These are phyloP conservation scores for Clostera curtula DNA, from an alignment of 2,888 invertebrate species.

Conservation along the genomic window DNA sequence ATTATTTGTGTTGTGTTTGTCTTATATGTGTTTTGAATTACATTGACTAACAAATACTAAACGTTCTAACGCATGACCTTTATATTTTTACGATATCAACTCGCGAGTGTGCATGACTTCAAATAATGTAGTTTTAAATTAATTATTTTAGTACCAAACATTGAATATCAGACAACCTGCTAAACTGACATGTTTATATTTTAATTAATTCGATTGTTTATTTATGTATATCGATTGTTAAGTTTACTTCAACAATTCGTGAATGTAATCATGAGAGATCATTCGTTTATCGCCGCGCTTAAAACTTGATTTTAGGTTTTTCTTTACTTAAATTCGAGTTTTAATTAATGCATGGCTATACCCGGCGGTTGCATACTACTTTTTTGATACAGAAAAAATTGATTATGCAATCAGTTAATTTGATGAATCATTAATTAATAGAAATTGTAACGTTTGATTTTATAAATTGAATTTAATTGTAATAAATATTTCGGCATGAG, in stretches of 20 bases:
- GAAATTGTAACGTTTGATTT: constrained; percentile 35
- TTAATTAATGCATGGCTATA: constrained; percentile 68
- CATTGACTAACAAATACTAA: constrained; percentile 72
- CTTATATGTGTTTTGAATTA: constrained; percentile 49
- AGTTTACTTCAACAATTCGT: constrained; percentile 68
- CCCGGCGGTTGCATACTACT: constrained; percentile 66
- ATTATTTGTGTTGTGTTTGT: constrained; percentile 21
- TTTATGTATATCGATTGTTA: constrained; percentile 37
- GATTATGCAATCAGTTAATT: constrained; percentile 66
- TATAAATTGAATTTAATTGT: constrained; percentile 39
- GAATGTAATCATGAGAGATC: constrained; percentile 33
- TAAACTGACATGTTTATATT: constrained; percentile 54
- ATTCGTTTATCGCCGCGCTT: constrained; percentile 56
- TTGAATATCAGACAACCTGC: constrained; percentile 41
- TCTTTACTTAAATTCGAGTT: constrained; percentile 60
- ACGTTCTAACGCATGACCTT: constrained; percentile 68
- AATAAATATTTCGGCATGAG: constrained; percentile 62
- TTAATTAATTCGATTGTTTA: constrained; percentile 34
- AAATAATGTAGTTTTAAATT: constrained; percentile 28
- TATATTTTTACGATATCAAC: constrained; percentile 53
- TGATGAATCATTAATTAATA: constrained; percentile 23
- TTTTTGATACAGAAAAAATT: constrained; percentile 66
- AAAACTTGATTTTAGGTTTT: constrained; percentile 67
- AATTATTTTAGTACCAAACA: constrained; percentile 27
- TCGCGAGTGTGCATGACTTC: constrained; percentile 69